Evolutionary conservation across 2,797 vertebrate species (phyloP).

Genomic region (Onychomys arenicola): DNA sequence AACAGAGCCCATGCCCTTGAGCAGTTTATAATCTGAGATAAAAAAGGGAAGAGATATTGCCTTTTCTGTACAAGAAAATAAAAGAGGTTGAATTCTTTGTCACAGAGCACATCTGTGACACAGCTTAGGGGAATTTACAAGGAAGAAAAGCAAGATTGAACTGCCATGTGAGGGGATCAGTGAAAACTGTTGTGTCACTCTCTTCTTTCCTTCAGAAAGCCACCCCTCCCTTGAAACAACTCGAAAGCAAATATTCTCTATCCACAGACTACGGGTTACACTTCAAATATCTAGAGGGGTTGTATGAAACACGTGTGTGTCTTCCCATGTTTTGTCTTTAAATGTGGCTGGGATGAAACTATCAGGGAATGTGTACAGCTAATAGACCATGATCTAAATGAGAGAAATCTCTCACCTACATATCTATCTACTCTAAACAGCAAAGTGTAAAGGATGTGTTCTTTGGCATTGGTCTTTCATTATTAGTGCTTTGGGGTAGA

Average conservation of each 20-base stretch:
- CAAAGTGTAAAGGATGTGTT: fast-evolving
- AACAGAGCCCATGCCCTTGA: neutral
- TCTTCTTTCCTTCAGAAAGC: neutral
- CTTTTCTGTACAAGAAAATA: conserved; percentile 27
- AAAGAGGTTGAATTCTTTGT: conserved; percentile 44
- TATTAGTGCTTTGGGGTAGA: fast-evolving
- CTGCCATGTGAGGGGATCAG: neutral
- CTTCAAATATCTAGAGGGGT: neutral
- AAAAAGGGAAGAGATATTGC: neutral
- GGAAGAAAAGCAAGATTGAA: conserved; percentile 32
- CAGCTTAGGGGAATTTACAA: conserved; percentile 19
- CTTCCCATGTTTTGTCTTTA: neutral
- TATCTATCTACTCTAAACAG: neutral
- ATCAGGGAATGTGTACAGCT: neutral
- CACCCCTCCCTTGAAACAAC: neutral
- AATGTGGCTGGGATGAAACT: neutral
- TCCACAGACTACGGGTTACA: neutral
- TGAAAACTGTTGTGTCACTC: neutral
- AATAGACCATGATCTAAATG: neutral
- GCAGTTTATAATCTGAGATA: conserved; percentile 31
- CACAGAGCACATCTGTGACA: neutral
- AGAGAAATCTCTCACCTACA: too few species aligned
- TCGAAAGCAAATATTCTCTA: neutral
- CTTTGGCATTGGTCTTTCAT: fast-evolving
- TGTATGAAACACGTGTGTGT: neutral